Percentiles rank a stretch among this genome's conserved stretches.
Evolutionary conservation across 64 coral and sea anemone species (phyloP).

Genomic region (Hydrozoanthus tunicans): DNA sequence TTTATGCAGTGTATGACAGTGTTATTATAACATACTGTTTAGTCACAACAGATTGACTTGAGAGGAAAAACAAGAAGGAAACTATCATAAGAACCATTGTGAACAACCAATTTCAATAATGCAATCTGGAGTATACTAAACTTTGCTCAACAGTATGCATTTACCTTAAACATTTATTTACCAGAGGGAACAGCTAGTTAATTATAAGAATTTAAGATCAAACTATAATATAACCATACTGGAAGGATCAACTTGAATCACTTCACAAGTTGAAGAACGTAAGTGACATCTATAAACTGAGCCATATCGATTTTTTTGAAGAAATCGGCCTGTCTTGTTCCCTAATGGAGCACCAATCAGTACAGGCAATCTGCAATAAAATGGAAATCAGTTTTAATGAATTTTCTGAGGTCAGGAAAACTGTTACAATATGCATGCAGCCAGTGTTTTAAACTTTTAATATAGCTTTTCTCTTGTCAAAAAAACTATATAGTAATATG

Average conservation of each 20-base stretch:
- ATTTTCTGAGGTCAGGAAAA: too few relatives aligned
- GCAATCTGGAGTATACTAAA: too few relatives aligned
- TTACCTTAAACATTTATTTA: background rate
- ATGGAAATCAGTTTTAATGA: background rate
- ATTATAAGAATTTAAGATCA: background rate
- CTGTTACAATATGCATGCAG: background rate
- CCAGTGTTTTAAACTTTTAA: too few relatives aligned
- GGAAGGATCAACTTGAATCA: background rate
- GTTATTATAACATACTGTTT: too few relatives aligned
- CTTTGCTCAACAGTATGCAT: too few relatives aligned
- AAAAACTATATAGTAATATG: too few relatives aligned
- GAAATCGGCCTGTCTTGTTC: background rate
- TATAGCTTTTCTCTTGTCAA: too few relatives aligned
- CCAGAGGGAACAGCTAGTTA: background rate
- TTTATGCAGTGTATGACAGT: too few relatives aligned
- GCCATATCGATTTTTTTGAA: background rate
- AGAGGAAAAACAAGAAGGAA: too few relatives aligned
- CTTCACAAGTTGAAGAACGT: background rate
- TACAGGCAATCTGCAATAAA: background rate
- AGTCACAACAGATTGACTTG: too few relatives aligned
- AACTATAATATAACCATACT: background rate
- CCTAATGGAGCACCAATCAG: conserved; percentile 17
- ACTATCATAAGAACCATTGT: too few relatives aligned
- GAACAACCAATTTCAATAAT: too few relatives aligned
- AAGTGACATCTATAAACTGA: background rate